These are phyloP conservation scores for Incurvaria masculella DNA, from an alignment of 2,888 invertebrate species.

Conservation along the genomic window DNA sequence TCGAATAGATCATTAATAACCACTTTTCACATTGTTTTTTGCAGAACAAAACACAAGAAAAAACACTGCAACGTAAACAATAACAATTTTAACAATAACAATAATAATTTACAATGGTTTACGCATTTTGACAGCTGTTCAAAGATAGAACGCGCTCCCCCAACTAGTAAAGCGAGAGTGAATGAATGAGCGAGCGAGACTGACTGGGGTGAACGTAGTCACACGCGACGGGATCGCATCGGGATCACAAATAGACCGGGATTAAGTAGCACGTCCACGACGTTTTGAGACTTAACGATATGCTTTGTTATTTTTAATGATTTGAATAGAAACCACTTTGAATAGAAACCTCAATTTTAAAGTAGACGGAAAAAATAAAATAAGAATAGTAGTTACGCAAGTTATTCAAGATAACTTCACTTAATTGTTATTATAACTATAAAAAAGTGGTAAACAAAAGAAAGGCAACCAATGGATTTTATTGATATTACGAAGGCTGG, in stretches of 20 bases:
- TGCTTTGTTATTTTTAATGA: no score
- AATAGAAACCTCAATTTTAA: no score
- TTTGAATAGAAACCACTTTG: no score
- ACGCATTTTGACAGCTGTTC: constrained; percentile 48
- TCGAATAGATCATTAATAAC: constrained; percentile 51
- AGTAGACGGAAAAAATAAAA: no score
- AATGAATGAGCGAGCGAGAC: constrained; percentile 26
- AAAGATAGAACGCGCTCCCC: constrained; percentile 35
- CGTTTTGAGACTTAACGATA: background rate
- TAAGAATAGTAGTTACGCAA: no score
- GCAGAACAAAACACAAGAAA: constrained; percentile 55
- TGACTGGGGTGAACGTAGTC: constrained; percentile 32
- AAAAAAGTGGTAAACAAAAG: no score
- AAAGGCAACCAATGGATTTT: no score
- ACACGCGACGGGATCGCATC: constrained; percentile 29
- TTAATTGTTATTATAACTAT: no score
- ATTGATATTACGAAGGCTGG: no score
- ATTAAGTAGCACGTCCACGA: constrained; percentile 31
- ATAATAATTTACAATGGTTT: constrained; percentile 11
- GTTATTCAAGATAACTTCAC: no score
- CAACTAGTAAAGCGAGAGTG: constrained; percentile 40
- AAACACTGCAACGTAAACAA: constrained; percentile 45
- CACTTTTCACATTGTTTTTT: constrained; percentile 59
- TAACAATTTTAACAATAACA: constrained; percentile 21
- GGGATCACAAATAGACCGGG: constrained; percentile 40